These are phyloP conservation scores for Babyrousa celebensis DNA, from an alignment of 2,797 vertebrate genomes.

Conservation along the genomic window DNA sequence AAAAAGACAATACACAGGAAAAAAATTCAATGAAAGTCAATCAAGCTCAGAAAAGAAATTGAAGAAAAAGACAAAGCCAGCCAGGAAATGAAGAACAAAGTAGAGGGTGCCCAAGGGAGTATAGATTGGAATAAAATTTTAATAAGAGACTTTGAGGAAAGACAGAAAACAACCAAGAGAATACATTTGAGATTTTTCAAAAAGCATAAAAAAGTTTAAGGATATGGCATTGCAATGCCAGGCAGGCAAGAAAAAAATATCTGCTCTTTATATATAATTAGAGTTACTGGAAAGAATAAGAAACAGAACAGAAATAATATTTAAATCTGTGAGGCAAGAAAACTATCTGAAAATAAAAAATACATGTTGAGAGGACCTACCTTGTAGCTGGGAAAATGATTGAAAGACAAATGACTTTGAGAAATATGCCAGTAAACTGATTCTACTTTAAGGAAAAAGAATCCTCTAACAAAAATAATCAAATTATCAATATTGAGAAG, in stretches of 20 bases:
- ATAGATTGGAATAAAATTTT: constrained; percentile 2
- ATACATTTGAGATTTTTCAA: neutral
- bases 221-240: constrained; percentile 26
- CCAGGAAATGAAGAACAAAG: constrained; percentile 27
- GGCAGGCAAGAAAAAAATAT: neutral
- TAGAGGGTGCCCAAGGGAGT: neutral
- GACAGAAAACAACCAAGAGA: neutral
- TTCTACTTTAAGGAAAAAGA: neutral
- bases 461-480: constrained; percentile 34
- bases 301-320: neutral
- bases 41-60: neutral
- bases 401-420: constrained; percentile 16
- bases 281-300: neutral
- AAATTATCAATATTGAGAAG: constrained; percentile 5
- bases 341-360: neutral
- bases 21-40: neutral
- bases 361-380: neutral
- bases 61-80: constrained; percentile 7
- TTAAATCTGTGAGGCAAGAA: neutral
- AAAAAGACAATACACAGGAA: neutral
- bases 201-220: neutral
- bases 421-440: constrained; percentile 8
- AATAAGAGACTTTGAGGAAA: neutral
- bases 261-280: neutral
- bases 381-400: neutral